Base-by-base conservation (phyloP, 2,113 vertebrate genomes). In the Lepisosteus osseus region DNA sequence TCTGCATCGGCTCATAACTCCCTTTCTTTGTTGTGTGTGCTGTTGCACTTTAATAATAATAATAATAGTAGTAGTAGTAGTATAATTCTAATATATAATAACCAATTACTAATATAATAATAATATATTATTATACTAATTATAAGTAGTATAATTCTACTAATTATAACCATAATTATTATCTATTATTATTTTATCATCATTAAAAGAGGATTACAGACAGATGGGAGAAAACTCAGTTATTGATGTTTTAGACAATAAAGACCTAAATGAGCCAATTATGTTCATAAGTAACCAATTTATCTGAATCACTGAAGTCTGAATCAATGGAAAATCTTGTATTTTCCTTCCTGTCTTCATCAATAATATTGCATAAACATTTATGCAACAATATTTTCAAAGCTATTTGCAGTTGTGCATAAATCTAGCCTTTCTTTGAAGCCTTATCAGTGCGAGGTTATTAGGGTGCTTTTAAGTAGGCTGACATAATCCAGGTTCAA, bases 401-500 rank as follows among this genome's bases (percentile, higher is more conserved):
- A 87, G 83, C 79, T 79, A 77, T 87, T 83, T 43, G 40, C 70
- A 55, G 55, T 76, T 78, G 86, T 86, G 85, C 87, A 85, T 91
- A 91, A 91, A 91, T 91, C 86, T 88, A 78, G 70, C 75, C 2
- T 61, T 66, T 73, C 89, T 91, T 91, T 91, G 85, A 91, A 86
- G 84, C 85, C 83, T 91, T 92, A 92, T 91, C 90, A 80, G 4
- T 13, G 15, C 54, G 29, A 6, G 68, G 64, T 59, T 77, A 75
- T 66, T 76, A 54, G 71, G 72, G 73, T 72, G 57, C 68, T 75
- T 67, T 72, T 61, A 65, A 47, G 67, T 65, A 40, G 76, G 74
- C 63, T 72, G 69, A 67, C 61, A 77, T 75, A 84, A 77, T 77
- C 73, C 81, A 78, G 73, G 76, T 75, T 73, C 65, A 7, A 65